These are phyloP conservation scores for Sarcophaga rosellei DNA, from an alignment of 2,888 invertebrate species.

Conservation along the genomic window DNA sequence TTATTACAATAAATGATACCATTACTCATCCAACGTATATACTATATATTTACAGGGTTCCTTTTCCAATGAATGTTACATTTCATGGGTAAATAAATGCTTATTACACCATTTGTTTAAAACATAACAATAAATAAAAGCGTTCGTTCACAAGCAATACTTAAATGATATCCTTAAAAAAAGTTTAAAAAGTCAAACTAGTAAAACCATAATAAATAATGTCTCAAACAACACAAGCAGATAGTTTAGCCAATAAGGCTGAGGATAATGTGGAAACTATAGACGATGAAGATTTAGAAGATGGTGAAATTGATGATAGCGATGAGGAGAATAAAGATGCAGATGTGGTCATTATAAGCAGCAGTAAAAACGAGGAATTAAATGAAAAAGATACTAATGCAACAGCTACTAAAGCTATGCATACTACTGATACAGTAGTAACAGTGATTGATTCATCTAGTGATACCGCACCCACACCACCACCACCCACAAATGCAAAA, in stretches of 20 bases:
- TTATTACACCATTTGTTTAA: slow-evolving; percentile 28
- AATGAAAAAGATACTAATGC: slow-evolving; percentile 28
- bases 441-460: slow-evolving; percentile 39
- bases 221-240: slow-evolving; percentile 56
- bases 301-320: slow-evolving; percentile 91
- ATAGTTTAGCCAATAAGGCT: slow-evolving; percentile 14
- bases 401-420: neutral
- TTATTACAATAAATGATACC: slow-evolving; percentile 8
- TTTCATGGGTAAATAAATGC: slow-evolving; percentile 22
- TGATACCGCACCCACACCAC: slow-evolving; percentile 50
- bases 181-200: neutral
- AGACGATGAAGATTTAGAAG: slow-evolving; percentile 87
- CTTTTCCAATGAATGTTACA: slow-evolving; percentile 24
- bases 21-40: neutral
- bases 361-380: slow-evolving; percentile 17
- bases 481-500: slow-evolving; percentile 51
- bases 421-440: slow-evolving; percentile 36
- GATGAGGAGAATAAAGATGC: slow-evolving; percentile 79
- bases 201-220: slow-evolving; percentile 44
- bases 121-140: neutral
- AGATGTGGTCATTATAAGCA: slow-evolving; percentile 39
- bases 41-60: slow-evolving; percentile 38
- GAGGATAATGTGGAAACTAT: slow-evolving; percentile 33
- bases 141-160: neutral
- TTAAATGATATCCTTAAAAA: neutral